These are phyloP conservation scores for Ciconia stormi DNA, from an alignment of 2,113 vertebrate species.

Conservation along the genomic window DNA sequence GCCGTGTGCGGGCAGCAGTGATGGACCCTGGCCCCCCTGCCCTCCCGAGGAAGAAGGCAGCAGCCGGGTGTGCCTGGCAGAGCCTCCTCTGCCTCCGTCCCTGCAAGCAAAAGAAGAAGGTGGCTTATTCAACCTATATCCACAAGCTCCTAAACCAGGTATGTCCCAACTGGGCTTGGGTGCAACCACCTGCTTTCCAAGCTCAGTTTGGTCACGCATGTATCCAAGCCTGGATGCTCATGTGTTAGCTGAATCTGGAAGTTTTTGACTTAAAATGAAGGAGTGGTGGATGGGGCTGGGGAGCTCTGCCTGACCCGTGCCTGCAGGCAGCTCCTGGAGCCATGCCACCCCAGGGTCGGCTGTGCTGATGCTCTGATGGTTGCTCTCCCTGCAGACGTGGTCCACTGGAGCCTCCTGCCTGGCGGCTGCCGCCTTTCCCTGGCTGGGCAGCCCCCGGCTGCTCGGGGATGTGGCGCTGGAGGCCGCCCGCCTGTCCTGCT, in stretches of 20 bases:
- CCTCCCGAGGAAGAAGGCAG: accelerated
- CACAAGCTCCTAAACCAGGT: not conserved
- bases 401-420: not conserved
- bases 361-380: not conserved
- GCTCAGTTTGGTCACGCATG: accelerated
- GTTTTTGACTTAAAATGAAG: not conserved
- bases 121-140: not conserved
- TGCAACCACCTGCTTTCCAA: accelerated
- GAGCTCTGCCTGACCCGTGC: accelerated
- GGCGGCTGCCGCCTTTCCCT: accelerated
- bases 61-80: accelerated
- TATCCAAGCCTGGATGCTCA: accelerated
- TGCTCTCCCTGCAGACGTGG: not conserved
- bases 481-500: not conserved
- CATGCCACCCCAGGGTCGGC: accelerated
- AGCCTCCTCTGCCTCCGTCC: not conserved
- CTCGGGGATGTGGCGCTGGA: not conserved
- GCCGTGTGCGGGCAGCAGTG: accelerated
- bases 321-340: not conserved
- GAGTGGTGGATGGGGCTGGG: not conserved
- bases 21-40: not conserved
- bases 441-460: not conserved
- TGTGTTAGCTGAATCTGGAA: too few species aligned
- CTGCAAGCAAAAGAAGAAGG: slow-evolving; percentile 12
- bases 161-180: accelerated